phyloP scores from a whole-genome alignment of 2,113 vertebrate species.

The Ciconia boyciana region DNA sequence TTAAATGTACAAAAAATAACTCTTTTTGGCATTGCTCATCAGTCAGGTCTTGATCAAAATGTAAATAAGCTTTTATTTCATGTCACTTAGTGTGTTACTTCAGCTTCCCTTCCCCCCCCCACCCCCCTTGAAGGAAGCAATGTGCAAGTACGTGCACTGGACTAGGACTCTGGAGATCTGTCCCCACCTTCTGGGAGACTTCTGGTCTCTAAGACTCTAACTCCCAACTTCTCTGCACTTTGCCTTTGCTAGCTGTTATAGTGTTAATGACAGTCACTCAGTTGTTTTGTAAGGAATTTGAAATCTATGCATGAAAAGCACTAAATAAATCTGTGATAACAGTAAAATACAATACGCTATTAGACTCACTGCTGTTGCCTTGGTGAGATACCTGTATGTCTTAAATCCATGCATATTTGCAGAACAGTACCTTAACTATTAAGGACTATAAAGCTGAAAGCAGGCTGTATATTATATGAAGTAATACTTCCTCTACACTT shows the following conservation, averaged over 20 bases:
- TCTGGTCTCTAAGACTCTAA: background rate
- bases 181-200: background rate
- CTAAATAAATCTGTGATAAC: background rate
- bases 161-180: background rate
- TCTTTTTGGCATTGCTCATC: background rate
- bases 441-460: background rate
- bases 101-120: no score
- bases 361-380: fast-evolving
- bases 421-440: background rate
- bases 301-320: background rate
- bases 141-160: background rate
- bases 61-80: background rate
- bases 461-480: background rate
- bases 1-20: background rate
- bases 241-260: background rate
- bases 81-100: background rate
- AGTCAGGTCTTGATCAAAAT: background rate
- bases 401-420: background rate
- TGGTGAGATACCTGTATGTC: background rate
- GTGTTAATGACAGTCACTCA: background rate
- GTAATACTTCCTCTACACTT: background rate
- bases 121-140: background rate
- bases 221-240: background rate
- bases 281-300: background rate
- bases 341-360: background rate